A percentile compares a stretch with the other conserved stretches of the same genome.
phyloP scores from a whole-genome alignment of 2,888 invertebrate genomes.

The Neocrepidodera transversa region DNA sequence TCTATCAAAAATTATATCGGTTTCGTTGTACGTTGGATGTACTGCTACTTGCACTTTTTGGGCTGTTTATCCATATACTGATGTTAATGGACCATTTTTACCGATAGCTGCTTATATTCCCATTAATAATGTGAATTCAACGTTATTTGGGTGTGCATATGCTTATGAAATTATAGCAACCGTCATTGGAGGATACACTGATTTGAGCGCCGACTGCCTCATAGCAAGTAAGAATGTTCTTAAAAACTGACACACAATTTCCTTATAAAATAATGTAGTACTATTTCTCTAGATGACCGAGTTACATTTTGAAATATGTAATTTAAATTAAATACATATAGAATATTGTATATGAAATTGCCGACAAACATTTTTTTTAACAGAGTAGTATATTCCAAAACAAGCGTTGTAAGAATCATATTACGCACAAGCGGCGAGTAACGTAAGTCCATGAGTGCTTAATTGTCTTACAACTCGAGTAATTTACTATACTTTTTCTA shows the following conservation, averaged over 20 bases:
- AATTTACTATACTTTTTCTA: no score
- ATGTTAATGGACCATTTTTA: slow-evolving; percentile 39
- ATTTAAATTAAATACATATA: no score
- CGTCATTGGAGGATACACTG: slow-evolving; percentile 61
- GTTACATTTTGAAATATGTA: no score
- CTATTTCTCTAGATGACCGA: no score
- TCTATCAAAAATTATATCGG: slow-evolving; percentile 22
- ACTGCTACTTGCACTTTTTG: slow-evolving; percentile 49
- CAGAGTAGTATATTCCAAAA: no score
- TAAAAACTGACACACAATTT: not conserved
- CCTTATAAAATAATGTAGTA: no score
- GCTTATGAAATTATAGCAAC: slow-evolving; percentile 62
- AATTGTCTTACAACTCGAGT: no score
- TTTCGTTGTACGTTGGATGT: slow-evolving; percentile 23
- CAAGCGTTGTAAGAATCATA: no score
- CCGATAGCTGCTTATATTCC: slow-evolving; percentile 60
- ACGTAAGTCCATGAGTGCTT: no score
- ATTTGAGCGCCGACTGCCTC: slow-evolving; percentile 60
- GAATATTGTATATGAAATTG: no score
- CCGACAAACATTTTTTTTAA: no score
- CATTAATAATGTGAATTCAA: slow-evolving; percentile 58
- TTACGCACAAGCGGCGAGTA: no score
- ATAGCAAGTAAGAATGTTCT: slow-evolving; percentile 35
- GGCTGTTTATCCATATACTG: slow-evolving; percentile 53
- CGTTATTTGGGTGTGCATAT: slow-evolving; percentile 61